Evolutionary conservation across 2,797 vertebrate species (phyloP).

Genomic region (Columba guinea): DNA sequence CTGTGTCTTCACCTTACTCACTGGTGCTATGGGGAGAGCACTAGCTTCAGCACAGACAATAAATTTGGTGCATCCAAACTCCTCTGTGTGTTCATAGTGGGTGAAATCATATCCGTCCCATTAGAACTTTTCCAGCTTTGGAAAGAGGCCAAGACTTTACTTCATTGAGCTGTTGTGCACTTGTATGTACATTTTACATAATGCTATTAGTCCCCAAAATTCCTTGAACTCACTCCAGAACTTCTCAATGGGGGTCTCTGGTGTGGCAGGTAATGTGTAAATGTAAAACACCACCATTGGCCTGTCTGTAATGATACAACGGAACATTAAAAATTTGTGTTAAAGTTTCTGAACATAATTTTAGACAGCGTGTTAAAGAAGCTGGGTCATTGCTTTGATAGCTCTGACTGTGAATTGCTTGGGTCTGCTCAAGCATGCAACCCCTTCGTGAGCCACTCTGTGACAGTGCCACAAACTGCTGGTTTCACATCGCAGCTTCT

Average conservation of each 20-base stretch:
- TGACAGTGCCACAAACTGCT: not conserved
- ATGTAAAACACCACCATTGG: not conserved
- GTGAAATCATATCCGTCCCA: not conserved
- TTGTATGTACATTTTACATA: not conserved
- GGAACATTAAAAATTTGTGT: not conserved
- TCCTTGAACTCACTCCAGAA: not conserved
- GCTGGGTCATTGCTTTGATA: conserved; percentile 57
- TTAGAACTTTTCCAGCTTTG: not conserved
- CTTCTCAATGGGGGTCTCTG: not conserved
- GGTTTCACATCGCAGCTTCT: not conserved
- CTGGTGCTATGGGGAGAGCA: not conserved
- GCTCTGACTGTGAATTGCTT: conserved; percentile 62
- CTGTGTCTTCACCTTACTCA: not conserved
- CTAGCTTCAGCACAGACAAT: not conserved
- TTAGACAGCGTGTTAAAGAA: conserved; percentile 45
- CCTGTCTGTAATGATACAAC: not conserved
- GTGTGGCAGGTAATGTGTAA: not conserved
- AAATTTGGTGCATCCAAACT: not conserved
- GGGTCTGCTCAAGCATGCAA: conserved; percentile 49
- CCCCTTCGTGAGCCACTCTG: not conserved
- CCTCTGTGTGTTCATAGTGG: not conserved
- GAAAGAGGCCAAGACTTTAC: not conserved
- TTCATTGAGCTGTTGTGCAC: not conserved
- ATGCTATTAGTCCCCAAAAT: not conserved
- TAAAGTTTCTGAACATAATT: conserved; percentile 1